These are phyloP conservation scores for Gastracanthus pulcherrimus DNA, from an alignment of 2,888 invertebrate species.

Conservation along the genomic window DNA sequence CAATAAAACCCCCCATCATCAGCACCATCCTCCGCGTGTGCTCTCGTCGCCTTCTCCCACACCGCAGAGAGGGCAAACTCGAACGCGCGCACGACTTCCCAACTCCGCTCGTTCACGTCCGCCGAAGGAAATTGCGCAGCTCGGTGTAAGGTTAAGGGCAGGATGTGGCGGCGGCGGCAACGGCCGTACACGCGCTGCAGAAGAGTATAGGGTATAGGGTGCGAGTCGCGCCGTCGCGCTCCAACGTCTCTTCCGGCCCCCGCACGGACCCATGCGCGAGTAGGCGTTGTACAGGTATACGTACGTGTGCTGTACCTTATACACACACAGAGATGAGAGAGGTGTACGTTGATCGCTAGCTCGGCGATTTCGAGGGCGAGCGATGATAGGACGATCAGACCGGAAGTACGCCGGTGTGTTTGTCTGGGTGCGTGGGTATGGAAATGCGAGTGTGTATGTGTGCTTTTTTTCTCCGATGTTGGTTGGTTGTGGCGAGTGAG, in stretches of 20 bases:
- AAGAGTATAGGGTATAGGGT: too few relatives aligned
- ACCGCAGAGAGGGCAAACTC: neutral
- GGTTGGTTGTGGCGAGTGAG: too few relatives aligned
- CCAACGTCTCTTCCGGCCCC: slow-evolving; percentile 65
- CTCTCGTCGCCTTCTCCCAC: neutral
- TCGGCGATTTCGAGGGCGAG: too few relatives aligned
- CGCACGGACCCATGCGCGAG: neutral
- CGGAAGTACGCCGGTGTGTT: slow-evolving; percentile 5
- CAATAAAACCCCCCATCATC: too few relatives aligned
- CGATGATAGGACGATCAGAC: neutral
- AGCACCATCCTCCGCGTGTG: too few relatives aligned
- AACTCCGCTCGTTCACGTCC: neutral
- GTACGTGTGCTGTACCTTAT: neutral
- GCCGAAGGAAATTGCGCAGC: slow-evolving; percentile 9
- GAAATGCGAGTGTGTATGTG: neutral
- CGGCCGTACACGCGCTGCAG: too few relatives aligned
- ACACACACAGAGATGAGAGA: neutral
- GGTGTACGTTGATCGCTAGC: too few relatives aligned
- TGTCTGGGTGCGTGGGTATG: neutral
- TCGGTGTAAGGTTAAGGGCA: slow-evolving; percentile 56
- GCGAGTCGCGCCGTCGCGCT: too few relatives aligned
- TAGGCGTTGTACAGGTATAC: neutral
- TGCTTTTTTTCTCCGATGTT: neutral
- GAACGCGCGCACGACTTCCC: too few relatives aligned
- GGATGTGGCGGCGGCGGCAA: slow-evolving; percentile 58